Evolutionary conservation across 2,113 vertebrate species (phyloP).

Genomic region (Perca fluviatilis): DNA sequence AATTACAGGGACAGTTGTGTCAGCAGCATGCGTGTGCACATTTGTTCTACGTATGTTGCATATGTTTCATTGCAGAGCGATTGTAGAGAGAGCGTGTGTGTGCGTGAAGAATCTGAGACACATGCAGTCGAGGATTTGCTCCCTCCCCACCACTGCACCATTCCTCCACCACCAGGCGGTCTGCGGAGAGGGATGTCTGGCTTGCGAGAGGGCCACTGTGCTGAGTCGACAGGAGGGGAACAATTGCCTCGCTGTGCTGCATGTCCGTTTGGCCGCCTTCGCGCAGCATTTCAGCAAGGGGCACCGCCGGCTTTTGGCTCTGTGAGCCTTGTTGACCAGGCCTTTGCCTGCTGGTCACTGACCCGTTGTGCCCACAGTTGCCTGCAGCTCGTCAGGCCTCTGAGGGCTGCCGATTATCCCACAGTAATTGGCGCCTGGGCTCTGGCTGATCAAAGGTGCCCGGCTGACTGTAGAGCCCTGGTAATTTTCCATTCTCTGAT

Average conservation of each 20-base stretch:
- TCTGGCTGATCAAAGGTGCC: conserved; percentile 70
- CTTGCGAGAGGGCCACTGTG: conserved; percentile 55
- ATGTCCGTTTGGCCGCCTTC: conserved; percentile 66
- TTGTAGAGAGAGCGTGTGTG: background rate
- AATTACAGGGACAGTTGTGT: conserved; percentile 49
- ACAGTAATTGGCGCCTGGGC: conserved; percentile 73
- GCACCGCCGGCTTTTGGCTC: conserved; percentile 65
- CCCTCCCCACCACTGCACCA: conserved; percentile 37
- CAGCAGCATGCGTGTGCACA: conserved; percentile 45
- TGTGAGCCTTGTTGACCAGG: conserved; percentile 54
- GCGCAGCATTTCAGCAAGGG: conserved; percentile 61
- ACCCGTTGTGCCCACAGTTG: conserved; percentile 65
- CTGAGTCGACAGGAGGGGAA: conserved; percentile 72
- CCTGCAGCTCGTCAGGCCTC: conserved; percentile 66
- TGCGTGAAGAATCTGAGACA: background rate
- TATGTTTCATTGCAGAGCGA: background rate
- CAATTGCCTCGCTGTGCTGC: conserved; percentile 76
- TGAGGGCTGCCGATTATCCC: conserved; percentile 59
- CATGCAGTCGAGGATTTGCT: conserved; percentile 41
- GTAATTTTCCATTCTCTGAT: conserved; percentile 72
- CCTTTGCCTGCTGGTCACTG: conserved; percentile 69
- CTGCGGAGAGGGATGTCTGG: conserved; percentile 53
- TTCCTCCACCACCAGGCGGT: conserved; percentile 44
- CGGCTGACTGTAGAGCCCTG: conserved; percentile 66
- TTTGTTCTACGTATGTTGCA: conserved; percentile 20